Evolutionary conservation across 2,888 invertebrate species (phyloP), one percentile per base, ranked within the genome.

Genomic region (Leucozona laternaria): DNA sequence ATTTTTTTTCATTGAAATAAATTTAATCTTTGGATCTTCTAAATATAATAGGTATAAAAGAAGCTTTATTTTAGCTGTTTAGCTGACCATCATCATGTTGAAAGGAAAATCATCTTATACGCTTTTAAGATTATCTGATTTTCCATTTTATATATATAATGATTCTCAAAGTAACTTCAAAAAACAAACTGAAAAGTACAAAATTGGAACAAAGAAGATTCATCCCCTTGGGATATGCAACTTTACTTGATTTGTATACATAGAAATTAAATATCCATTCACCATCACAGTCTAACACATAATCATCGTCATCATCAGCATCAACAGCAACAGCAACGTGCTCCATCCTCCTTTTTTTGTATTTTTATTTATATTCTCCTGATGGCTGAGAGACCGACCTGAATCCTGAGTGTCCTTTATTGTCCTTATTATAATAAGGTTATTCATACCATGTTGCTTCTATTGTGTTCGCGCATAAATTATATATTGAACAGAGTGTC

Each of bases 361-460:
- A 28, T 40, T 40, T 40, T 1, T 37, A 45, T 17, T 37, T 37
- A 15, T 45, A 13, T 17, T 34, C 6, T 37, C 2, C 13, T 34
- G n/a, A n/a, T n/a, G 15, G 20, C 22, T 22, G 7, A 40, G 1
- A 37, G 48, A 20, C 13, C 25, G 17, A 34, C 37, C 34, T 58
- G 37, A 58, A 37, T 57, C 68, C 28, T 71, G n/a, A 60, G 45
- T 81, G 31, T 70, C 57, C 25, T 75, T 68, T 73, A 77, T 78
- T 70, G 71, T 76, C 77, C 53, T 81, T 77, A 50, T 64, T 71
- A 68, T 86, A 82, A 82, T 86, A 82, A 77, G 82, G 70, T 86
- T 86, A 86, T 79, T 86, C 78, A 79, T 79, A 82, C 71, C 78
- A 64, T 78, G 78, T 86, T 86, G 82, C 78, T 71, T 78, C 75